Evolutionary conservation across 2,888 invertebrate genomes (phyloP).

Genomic region (Andrena hattorfiana): DNA sequence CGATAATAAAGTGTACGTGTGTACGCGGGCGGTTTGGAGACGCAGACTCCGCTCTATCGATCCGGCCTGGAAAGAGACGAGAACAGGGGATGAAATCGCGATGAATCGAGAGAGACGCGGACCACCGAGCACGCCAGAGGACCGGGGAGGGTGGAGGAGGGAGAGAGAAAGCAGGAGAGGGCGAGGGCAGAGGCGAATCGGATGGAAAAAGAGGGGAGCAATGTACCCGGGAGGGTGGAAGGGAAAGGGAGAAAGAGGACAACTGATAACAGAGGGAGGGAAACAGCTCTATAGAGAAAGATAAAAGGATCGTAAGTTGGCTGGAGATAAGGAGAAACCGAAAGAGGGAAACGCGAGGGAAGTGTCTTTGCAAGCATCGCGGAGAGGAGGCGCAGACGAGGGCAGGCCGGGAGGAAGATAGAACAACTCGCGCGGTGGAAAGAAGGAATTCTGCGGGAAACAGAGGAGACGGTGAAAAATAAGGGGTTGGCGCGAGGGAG

Average conservation of each 20-base stretch:
- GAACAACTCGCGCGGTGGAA: neutral
- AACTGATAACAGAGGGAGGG: neutral
- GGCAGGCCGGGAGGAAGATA: neutral
- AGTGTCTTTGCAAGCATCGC: neutral
- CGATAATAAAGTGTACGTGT: conserved; percentile 73
- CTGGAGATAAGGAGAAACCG: conserved; percentile 13
- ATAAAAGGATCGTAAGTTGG: conserved; percentile 33
- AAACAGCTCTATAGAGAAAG: conserved; percentile 35
- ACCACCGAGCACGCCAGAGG: neutral
- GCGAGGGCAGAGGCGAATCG: neutral
- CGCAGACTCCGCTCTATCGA: conserved; percentile 85
- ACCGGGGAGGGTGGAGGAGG: neutral
- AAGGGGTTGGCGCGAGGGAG: neutral
- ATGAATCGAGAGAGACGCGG: conserved; percentile 60
- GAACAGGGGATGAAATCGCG: conserved; percentile 60
- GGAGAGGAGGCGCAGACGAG: neutral
- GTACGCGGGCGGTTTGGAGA: conserved; percentile 77
- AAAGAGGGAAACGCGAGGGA: neutral
- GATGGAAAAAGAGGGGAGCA: neutral
- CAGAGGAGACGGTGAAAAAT: neutral
- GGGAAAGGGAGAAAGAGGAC: conserved; percentile 4
- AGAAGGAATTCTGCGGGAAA: neutral
- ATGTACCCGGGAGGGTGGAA: neutral
- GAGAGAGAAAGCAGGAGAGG: neutral
- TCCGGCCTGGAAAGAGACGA: conserved; percentile 72